Evolutionary conservation across 2,888 invertebrate genomes (phyloP).

Genomic region (Colletes collaris): DNA sequence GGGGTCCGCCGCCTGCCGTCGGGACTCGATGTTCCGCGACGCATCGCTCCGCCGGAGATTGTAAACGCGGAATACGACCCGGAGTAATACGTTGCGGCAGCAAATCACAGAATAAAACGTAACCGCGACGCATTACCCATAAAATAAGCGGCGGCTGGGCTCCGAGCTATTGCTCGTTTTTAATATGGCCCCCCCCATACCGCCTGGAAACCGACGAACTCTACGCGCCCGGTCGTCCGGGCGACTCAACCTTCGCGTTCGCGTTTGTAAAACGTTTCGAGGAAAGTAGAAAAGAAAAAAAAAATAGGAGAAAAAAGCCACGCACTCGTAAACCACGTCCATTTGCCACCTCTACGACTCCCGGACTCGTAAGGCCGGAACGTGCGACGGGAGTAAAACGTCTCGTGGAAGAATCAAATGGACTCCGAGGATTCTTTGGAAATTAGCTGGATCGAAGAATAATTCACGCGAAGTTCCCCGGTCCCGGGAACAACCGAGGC

Average conservation of each 20-base stretch:
- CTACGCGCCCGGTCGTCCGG: slow-evolving; percentile 7
- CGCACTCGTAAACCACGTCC: slow-evolving; percentile 49
- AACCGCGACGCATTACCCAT: slow-evolving; percentile 69
- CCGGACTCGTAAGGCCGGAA: slow-evolving; percentile 23
- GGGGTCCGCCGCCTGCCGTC: not conserved
- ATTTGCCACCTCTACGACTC: slow-evolving; percentile 28
- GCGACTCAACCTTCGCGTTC: slow-evolving; percentile 28
- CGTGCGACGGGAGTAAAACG: slow-evolving; percentile 28
- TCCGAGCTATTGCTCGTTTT: slow-evolving; percentile 64
- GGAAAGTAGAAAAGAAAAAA: slow-evolving; percentile 5
- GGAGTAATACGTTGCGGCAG: slow-evolving; percentile 41
- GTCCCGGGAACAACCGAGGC: slow-evolving; percentile 11
- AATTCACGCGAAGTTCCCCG: too few species aligned
- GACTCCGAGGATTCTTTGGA: too few species aligned
- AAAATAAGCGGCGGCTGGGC: slow-evolving; percentile 65
- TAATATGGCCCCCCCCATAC: slow-evolving; percentile 57
- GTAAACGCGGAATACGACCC: slow-evolving; percentile 8
- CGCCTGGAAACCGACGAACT: not conserved
- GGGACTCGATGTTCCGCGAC: slow-evolving; percentile 24
- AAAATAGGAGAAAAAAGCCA: slow-evolving; percentile 16
- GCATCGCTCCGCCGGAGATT: slow-evolving; percentile 15
- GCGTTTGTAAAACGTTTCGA: slow-evolving; percentile 48
- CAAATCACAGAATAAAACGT: slow-evolving; percentile 68
- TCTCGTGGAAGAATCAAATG: too few species aligned
- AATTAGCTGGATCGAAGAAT: not conserved